Percentiles rank a stretch among this genome's conserved stretches.
These are phyloP conservation scores for Lasius fuliginosus DNA, from an alignment of 2,888 invertebrate genomes.

Conservation along the genomic window DNA sequence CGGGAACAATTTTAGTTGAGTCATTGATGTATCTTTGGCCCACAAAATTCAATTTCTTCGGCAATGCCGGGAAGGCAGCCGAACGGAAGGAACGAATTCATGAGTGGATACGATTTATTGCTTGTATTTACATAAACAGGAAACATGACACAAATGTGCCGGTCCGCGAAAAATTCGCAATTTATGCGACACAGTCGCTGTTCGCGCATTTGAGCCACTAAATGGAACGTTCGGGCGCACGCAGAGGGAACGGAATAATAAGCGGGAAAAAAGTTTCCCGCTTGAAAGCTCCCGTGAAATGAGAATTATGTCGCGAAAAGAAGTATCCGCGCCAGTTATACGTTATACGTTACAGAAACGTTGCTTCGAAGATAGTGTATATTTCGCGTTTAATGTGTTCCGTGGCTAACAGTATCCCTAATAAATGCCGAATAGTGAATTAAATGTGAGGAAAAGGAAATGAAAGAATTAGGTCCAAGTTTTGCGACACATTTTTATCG, in stretches of 20 bases:
- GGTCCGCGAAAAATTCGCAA: constrained; percentile 64
- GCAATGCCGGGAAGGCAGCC: constrained; percentile 72
- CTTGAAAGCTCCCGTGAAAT: constrained; percentile 53
- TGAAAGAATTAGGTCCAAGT: not conserved
- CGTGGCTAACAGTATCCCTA: not conserved
- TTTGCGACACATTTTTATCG: not conserved
- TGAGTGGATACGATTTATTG: constrained; percentile 82
- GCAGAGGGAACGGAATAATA: not conserved
- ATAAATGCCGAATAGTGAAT: not conserved
- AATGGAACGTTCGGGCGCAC: constrained; percentile 44
- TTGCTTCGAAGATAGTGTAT: not conserved
- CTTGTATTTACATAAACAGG: constrained; percentile 81
- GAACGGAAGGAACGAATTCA: constrained; percentile 84
- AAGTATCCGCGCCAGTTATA: constrained; percentile 30
- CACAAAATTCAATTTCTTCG: constrained; percentile 47
- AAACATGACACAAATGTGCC: constrained; percentile 76
- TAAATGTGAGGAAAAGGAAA: not conserved
- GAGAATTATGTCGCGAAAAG: constrained; percentile 54
- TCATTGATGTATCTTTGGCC: constrained; percentile 29
- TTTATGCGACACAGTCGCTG: constrained; percentile 65
- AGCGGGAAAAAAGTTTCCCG: constrained; percentile 33
- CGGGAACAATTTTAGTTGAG: not conserved
- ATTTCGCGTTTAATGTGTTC: not conserved
- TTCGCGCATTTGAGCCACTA: constrained; percentile 61
- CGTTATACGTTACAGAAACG: constrained; percentile 26